Percentiles rank a stretch among this genome's conserved stretches.
phyloP scores from a whole-genome alignment of 2,797 vertebrate genomes.

The Hoplostethus atlanticus region DNA sequence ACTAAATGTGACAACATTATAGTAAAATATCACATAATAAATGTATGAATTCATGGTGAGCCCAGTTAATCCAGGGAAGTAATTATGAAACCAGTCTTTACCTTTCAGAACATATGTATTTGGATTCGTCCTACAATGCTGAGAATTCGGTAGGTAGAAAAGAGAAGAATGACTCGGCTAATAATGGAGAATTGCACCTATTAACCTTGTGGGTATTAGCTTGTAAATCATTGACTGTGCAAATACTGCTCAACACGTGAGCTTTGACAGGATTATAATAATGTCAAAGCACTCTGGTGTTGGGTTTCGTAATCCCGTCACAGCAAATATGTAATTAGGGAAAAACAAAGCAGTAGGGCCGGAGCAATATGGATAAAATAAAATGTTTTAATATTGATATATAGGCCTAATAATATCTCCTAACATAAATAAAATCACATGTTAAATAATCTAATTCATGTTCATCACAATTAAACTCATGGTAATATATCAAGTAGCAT shows the following conservation, averaged over 20 bases:
- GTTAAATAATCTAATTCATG: too few species aligned
- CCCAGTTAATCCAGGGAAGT: not conserved
- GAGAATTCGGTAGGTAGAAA: constrained; percentile 12
- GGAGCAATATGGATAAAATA: too few species aligned
- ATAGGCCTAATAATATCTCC: too few species aligned
- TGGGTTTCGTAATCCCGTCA: constrained; percentile 34
- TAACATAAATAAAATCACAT: too few species aligned
- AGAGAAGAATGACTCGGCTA: constrained; percentile 1
- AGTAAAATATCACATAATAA: not conserved
- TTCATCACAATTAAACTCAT: too few species aligned
- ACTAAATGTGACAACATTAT: not conserved
- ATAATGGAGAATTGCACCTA: constrained; percentile 24
- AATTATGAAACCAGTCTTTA: not conserved
- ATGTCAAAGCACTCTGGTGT: constrained; percentile 27
- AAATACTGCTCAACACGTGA: constrained; percentile 1
- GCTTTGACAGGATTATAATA: constrained; percentile 31
- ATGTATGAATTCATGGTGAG: not conserved
- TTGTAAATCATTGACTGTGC: constrained; percentile 58
- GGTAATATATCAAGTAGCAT: too few species aligned
- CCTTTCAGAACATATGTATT: not conserved
- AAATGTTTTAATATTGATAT: too few species aligned
- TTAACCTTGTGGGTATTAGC: constrained; percentile 38
- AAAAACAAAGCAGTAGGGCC: not conserved
- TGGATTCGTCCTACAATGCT: not conserved
- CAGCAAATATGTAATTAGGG: not conserved